Percentiles rank a stretch among this genome's conserved stretches.
Conservation (phyloP, 1,140 invertebrate genomes). For the Marisa cornuarietis region DNA sequence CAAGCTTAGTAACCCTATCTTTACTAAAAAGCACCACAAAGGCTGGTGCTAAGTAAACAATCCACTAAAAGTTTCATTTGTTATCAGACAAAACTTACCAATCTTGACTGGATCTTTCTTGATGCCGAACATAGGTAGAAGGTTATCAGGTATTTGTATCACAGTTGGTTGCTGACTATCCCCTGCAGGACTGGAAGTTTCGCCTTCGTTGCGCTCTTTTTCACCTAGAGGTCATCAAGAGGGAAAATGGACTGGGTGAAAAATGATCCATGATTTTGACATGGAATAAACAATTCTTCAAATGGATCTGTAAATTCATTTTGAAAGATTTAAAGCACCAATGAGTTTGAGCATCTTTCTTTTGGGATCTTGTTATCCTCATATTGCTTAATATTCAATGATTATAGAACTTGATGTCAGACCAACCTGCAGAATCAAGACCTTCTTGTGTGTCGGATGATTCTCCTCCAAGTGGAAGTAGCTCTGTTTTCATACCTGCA, state of each 20-base stretch:
- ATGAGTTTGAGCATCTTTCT: not conserved
- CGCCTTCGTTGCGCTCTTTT: conserved; percentile 8
- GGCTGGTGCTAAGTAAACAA: not conserved
- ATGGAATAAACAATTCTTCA: not conserved
- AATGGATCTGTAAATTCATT: not conserved
- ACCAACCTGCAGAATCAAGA: conserved; percentile 16
- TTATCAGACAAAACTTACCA: conserved; percentile 40
- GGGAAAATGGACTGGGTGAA: too few relatives aligned
- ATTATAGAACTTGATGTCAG: not conserved
- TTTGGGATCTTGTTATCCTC: not conserved
- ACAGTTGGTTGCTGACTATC: conserved; percentile 47
- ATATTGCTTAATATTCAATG: not conserved
- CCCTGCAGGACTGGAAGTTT: not conserved
- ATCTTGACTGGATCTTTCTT: conserved; percentile 60
- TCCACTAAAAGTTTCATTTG: not conserved
- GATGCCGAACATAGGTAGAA: conserved; percentile 50
- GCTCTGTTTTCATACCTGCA: conserved; percentile 24
- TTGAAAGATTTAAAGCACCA: not conserved
- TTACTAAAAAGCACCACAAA: not conserved
- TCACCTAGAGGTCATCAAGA: not conserved
- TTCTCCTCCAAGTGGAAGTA: conserved; percentile 27
- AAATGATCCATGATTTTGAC: not conserved
- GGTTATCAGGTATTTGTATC: conserved; percentile 59
- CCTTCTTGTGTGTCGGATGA: conserved; percentile 27
- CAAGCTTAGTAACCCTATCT: not conserved